Evolutionary conservation across 2,888 invertebrate genomes (phyloP).

Genomic region (Thelaira solivaga): DNA sequence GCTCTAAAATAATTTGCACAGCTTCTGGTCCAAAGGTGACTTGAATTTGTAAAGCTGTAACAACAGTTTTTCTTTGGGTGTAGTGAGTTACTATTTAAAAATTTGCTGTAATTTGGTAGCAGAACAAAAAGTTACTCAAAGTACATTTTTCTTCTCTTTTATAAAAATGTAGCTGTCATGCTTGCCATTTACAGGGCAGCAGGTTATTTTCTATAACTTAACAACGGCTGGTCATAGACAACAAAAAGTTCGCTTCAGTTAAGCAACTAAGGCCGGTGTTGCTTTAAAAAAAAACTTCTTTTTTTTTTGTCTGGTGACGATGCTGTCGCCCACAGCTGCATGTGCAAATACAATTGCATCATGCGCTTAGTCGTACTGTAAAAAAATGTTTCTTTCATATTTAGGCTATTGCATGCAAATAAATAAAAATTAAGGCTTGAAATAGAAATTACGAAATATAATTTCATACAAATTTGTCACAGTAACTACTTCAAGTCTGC

Average conservation of each 20-base stretch:
- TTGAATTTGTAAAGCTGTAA: too few species aligned
- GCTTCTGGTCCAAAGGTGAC: too few species aligned
- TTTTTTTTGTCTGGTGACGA: background rate
- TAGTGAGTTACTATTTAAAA: background rate
- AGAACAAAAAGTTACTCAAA: too few species aligned
- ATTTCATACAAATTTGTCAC: too few species aligned
- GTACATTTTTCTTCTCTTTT: background rate
- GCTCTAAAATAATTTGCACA: too few species aligned
- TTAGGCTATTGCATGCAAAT: too few species aligned
- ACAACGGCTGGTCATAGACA: background rate
- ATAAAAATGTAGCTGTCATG: conserved; percentile 25
- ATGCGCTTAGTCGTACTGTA: conserved; percentile 5
- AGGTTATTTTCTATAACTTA: conserved; percentile 22
- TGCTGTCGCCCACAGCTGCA: conserved; percentile 5
- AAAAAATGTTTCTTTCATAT: too few species aligned
- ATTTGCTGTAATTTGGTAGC: background rate
- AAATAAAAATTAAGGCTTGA: too few species aligned
- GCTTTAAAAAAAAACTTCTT: background rate
- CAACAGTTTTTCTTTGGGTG: background rate
- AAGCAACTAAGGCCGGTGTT: background rate
- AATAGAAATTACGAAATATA: too few species aligned
- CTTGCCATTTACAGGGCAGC: conserved; percentile 10
- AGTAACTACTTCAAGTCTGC: too few species aligned
- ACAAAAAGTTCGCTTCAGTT: background rate
- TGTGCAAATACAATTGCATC: conserved; percentile 15